A percentile compares a stretch with the other conserved stretches of the same genome.
Conservation (phyloP, 1,140 invertebrate species). For the Stenopsyche tienmushanensis region DNA sequence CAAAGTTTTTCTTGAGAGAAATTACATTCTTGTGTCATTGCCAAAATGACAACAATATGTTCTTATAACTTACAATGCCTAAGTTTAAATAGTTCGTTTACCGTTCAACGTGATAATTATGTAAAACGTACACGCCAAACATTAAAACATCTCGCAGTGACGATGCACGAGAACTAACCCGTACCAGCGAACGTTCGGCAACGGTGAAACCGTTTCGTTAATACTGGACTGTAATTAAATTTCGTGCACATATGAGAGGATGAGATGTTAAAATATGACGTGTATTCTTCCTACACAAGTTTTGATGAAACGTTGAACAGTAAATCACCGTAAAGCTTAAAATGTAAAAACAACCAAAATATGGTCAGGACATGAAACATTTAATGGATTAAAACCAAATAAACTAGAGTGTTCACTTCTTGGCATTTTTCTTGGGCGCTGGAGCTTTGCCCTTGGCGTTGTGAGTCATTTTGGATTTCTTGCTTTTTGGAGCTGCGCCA, state of each 20-base stretch:
- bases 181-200: background rate
- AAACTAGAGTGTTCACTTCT: slow-evolving; percentile 50
- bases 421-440: slow-evolving; percentile 55
- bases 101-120: slow-evolving; percentile 28
- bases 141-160: slow-evolving; percentile 18
- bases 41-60: slow-evolving; percentile 11
- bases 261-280: slow-evolving; percentile 7
- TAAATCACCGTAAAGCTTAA: slow-evolving; percentile 40
- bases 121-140: background rate
- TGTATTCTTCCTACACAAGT: background rate
- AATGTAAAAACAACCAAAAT: slow-evolving; percentile 38
- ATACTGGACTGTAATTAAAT: slow-evolving; percentile 8
- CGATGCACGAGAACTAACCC: background rate
- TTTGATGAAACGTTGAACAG: slow-evolving; percentile 26
- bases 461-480: slow-evolving; percentile 66
- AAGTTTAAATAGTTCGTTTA: slow-evolving; percentile 38
- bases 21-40: slow-evolving; percentile 19
- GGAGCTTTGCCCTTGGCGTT: slow-evolving; percentile 54
- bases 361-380: slow-evolving; percentile 35
- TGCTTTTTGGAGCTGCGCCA: slow-evolving; percentile 63
- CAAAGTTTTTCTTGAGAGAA: slow-evolving; percentile 28
- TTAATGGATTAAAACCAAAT: slow-evolving; percentile 12
- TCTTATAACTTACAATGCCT: slow-evolving; percentile 31
- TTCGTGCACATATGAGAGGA: background rate
- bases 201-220: no score